Conservation (phyloP, 2,113 vertebrate genomes). For the Etheostoma spectabile region DNA sequence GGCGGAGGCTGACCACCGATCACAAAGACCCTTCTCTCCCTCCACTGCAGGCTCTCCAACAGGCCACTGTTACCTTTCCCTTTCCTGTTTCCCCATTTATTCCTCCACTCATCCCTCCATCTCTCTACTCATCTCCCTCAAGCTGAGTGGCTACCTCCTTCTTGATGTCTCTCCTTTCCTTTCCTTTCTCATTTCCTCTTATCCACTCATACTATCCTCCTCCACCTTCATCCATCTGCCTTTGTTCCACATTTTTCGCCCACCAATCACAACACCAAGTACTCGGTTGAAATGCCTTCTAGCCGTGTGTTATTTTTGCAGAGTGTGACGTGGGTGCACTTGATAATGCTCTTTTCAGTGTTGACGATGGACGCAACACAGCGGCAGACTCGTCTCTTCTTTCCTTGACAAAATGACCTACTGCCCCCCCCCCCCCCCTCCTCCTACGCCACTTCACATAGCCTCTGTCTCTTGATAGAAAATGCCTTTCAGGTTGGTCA, state of each 20-base stretch:
- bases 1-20: slow-evolving; percentile 63
- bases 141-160: slow-evolving; percentile 4
- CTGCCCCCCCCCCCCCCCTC: neutral
- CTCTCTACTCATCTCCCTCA: slow-evolving; percentile 23
- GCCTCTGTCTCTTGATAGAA: neutral
- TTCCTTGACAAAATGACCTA: slow-evolving; percentile 24
- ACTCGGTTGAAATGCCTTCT: neutral
- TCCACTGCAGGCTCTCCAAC: slow-evolving; percentile 5
- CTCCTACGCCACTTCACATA: slow-evolving; percentile 1
- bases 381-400: neutral
- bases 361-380: slow-evolving; percentile 22
- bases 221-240: neutral
- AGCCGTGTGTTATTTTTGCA: slow-evolving; percentile 10
- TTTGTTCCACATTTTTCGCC: slow-evolving; percentile 14
- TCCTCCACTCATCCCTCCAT: slow-evolving; percentile 31
- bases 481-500: neutral
- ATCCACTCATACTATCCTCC: neutral
- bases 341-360: slow-evolving; percentile 33
- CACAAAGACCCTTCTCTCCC: slow-evolving; percentile 49
- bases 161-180: neutral
- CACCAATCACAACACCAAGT: slow-evolving; percentile 3
- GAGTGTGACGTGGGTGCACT: slow-evolving; percentile 7
- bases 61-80: slow-evolving; percentile 37
- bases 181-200: slow-evolving; percentile 21
- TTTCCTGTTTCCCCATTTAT: neutral